A percentile compares a stretch with the other conserved stretches of the same genome.
Evolutionary conservation across 2,113 vertebrate species (phyloP).

Genomic region (Microcebus jonahi): DNA sequence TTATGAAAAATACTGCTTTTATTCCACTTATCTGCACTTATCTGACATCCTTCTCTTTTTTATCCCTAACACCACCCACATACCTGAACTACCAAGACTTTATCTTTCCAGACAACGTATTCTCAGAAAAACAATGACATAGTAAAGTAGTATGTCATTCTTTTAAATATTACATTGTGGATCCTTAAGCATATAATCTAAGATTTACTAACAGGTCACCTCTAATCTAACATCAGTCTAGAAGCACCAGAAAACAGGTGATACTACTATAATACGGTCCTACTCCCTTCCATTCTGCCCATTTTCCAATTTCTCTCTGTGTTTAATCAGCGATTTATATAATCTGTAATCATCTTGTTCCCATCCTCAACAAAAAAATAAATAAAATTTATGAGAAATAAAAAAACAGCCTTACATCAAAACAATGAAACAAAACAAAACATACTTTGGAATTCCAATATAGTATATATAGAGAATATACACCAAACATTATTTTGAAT

Average conservation of each 20-base stretch:
- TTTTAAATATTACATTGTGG: neutral
- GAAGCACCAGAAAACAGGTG: neutral
- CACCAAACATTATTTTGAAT: neutral
- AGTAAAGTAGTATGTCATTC: neutral
- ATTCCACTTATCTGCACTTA: neutral
- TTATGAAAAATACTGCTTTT: neutral
- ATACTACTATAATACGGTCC: neutral
- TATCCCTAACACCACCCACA: neutral
- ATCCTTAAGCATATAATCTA: neutral
- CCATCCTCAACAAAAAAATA: neutral
- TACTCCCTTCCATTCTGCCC: neutral
- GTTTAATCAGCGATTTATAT: neutral
- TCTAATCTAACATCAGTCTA: neutral
- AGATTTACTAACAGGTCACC: neutral
- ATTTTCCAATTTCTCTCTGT: neutral
- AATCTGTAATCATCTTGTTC: neutral
- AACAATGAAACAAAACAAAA: neutral
- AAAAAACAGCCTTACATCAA: neutral
- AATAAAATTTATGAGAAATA: neutral
- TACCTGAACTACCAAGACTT: neutral
- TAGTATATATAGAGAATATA: neutral
- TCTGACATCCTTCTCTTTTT: neutral
- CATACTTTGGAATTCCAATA: neutral
- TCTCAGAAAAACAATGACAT: neutral
- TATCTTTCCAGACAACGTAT: neutral